phyloP scores from a whole-genome alignment of 2,797 vertebrate species.

The Pangasius djambal region DNA sequence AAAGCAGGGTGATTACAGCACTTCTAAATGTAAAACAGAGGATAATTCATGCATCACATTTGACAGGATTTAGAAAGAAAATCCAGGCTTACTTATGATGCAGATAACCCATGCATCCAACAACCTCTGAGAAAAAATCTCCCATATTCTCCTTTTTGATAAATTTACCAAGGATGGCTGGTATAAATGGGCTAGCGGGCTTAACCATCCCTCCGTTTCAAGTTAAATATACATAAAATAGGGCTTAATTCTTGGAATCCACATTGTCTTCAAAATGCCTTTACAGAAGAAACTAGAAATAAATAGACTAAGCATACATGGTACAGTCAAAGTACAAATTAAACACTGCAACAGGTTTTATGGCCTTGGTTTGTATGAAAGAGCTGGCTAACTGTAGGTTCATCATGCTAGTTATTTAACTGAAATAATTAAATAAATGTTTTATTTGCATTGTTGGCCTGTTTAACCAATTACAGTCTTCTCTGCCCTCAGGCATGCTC shows the following conservation, averaged over 20 bases:
- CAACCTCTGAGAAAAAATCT: not conserved
- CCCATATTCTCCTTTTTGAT: not conserved
- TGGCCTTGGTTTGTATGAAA: not conserved
- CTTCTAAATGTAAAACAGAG: not conserved
- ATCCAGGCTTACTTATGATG: not conserved
- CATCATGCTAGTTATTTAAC: not conserved
- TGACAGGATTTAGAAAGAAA: not conserved
- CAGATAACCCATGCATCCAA: not conserved
- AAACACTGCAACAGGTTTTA: not conserved
- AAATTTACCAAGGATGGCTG: not conserved
- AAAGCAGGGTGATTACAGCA: not conserved
- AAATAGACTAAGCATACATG: not conserved
- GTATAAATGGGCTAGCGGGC: not conserved
- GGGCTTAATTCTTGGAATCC: not conserved
- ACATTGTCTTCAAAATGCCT: not conserved
- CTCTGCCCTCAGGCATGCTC: not conserved
- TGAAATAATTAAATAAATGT: not conserved
- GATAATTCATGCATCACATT: not conserved
- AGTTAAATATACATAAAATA: not conserved
- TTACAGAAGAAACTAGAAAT: not conserved
- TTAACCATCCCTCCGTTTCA: not conserved
- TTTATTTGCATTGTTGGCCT: not conserved
- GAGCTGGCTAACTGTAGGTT: not conserved
- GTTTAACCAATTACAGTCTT: not conserved
- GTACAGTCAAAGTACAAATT: not conserved